Base-by-base conservation (phyloP, 2,888 invertebrate species). In the Nymphalis polychloros region DNA sequence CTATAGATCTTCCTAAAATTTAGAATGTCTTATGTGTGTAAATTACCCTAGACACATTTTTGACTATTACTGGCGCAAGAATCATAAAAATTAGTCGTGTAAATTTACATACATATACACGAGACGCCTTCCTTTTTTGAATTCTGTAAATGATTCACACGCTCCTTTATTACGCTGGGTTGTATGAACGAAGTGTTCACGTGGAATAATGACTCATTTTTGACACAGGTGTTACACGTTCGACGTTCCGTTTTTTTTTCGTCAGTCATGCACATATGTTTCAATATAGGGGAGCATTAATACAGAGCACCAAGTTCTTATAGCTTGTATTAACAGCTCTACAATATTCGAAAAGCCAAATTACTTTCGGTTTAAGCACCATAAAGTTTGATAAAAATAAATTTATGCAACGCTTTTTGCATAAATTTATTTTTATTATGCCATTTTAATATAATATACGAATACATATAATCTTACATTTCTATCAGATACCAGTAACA, bases 141-240 rank as follows among this genome's bases (percentile, higher is more conserved):
- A 41, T 3, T 41, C 13, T 4, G 41, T 41, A 13, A 55, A 72
- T 77, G 79, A 77, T 62, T 77, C 78, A 79, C 67, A 59, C 59
- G 60, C 71, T 71, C 76, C 77, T 72, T 70, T 74, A 71, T 75
- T 75, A 73, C 73, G 69, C 67, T 63, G 73, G 69, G 74, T 70
- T 73, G 72, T 72, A 72, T 73, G 75, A 70, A 59, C 68, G 46
- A 73, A 72, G 35, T 17, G 19, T 72, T 79, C 79, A 79, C 76
- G 79, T 80, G 78, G 74, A 77, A 72, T 76, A 75, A 77, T 82
- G 82, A 82, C 60, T 82, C 81, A 82, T 73, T 77, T 71, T 72
- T 64, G 71, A 53, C 70, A 74, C 81, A 82, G 81, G 81, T 81
- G 82, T 77, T 74, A 73, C 67, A 69, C 68, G 63, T 78, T 76